Evolutionary conservation across 2,888 invertebrate genomes (phyloP), one percentile per base, ranked within the genome.

Genomic region (Corbicula japonica): DNA sequence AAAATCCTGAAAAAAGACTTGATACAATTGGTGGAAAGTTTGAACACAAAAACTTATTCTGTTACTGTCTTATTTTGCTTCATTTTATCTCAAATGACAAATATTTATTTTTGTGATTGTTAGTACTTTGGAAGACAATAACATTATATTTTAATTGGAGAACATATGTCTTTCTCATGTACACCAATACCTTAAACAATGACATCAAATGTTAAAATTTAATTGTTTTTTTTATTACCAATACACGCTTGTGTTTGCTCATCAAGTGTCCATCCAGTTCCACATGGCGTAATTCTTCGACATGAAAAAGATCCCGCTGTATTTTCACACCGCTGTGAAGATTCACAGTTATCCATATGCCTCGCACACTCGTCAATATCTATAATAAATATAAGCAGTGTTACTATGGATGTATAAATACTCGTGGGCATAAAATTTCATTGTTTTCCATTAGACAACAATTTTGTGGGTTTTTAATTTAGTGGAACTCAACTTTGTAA

Each of bases 231-330:
- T 21, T 18, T 23, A n/a, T 23, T 70, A 97, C 97, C 97, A 94
- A 97, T 97, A 92, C 99, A 99, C 66, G 95, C 94, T 46, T 97
- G 97, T 2, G 96, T 96, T 26, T 96, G 96, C 4, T 97, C 96
- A 89, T 99, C 98, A 28, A 99, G 94, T 0, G 98, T 98, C 92
- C 99, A 99, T 0, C 99, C 99, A 0, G 99, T 99, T 0, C 99
- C 99, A 92, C 99, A 99, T 0, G 97, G 96, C 6, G 96, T 86
- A n/a, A 87, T 85, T 34, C 92, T 82, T 18, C 92, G 80, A 86
- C 95, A 95, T n/a, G 88, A 83, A 86, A 92, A 95, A 0, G 94
- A 93, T 2, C 98, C 98, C 0, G 95, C 95, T 0, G 96, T 95
- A 93, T 98, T 98, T 66, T 96, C 95, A 91, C 98, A 98, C 21